Conservation (phyloP, 2,797 vertebrate species). For the Malacoraja senta region DNA sequence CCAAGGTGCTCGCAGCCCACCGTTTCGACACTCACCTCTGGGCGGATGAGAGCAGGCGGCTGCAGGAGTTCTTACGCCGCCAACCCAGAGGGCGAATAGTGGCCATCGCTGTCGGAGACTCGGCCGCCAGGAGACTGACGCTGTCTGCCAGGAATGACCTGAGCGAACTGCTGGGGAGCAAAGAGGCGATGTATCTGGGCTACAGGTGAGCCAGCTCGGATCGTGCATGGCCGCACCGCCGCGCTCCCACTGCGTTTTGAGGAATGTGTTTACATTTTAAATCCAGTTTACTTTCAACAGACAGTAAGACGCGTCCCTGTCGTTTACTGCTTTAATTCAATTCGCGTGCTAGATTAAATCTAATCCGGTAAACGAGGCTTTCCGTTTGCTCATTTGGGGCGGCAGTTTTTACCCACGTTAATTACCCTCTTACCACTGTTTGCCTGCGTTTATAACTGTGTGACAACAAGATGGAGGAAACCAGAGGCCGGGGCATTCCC, state of each 20-base stretch:
- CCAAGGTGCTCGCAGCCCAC: conserved; percentile 41
- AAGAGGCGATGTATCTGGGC: conserved; percentile 42
- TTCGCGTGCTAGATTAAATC: too few species aligned
- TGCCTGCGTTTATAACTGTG: not conserved
- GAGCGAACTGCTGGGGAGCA: conserved; percentile 43
- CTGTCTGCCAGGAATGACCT: conserved; percentile 42
- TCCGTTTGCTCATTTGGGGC: not conserved
- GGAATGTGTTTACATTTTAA: not conserved
- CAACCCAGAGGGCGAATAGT: conserved; percentile 44
- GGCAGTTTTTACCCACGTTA: not conserved
- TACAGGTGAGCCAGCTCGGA: conserved; percentile 54
- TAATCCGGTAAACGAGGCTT: too few species aligned
- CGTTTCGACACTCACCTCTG: conserved; percentile 48
- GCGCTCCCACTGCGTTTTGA: not conserved
- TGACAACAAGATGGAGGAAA: not conserved
- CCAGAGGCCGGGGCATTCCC: not conserved
- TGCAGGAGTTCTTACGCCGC: conserved; percentile 41
- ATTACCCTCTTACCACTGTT: too few species aligned
- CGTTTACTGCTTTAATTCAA: not conserved
- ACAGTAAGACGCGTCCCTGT: too few species aligned
- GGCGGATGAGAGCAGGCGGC: conserved; percentile 43
- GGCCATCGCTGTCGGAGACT: conserved; percentile 46
- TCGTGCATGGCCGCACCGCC: not conserved
- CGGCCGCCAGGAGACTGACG: conserved; percentile 47
- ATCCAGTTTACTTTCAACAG: not conserved